Percentiles rank a stretch among this genome's conserved stretches.
Conservation (phyloP, 2,113 vertebrate species). For the Psammodynastes pulverulentus region DNA sequence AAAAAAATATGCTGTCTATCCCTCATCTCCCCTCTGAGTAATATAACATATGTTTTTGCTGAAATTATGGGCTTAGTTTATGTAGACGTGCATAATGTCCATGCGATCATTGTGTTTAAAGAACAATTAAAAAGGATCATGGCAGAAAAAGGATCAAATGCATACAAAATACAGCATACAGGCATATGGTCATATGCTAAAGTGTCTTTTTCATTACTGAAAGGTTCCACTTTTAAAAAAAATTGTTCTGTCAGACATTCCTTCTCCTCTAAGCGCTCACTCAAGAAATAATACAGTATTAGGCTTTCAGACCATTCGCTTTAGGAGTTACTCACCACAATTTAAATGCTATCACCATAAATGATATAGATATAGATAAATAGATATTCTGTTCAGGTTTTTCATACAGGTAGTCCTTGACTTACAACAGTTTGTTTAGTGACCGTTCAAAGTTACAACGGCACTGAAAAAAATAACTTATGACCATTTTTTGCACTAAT, state of each 20-base stretch:
- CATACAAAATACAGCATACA: not conserved
- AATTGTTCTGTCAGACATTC: not conserved
- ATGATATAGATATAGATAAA: too few species aligned
- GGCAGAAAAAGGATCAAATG: not conserved
- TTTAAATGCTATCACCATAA: not conserved
- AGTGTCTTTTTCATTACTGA: not conserved
- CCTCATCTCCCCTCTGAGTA: not conserved
- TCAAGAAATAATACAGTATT: not conserved
- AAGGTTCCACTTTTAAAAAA: not conserved
- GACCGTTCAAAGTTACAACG: not conserved
- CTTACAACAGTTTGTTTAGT: not conserved
- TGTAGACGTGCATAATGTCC: not conserved
- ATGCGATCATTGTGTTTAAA: not conserved
- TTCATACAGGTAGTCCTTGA: accelerated
- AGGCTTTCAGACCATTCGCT: not conserved
- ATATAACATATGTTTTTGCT: not conserved
- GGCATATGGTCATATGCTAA: not conserved
- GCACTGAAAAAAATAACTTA: not conserved
- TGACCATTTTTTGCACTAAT: not conserved
- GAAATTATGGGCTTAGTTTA: not conserved
- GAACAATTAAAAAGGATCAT: not conserved
- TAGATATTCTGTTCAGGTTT: slow-evolving; percentile 12
- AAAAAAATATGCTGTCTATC: not conserved
- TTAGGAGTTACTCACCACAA: not conserved
- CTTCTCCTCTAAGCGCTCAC: not conserved